Conservation (phyloP, 2,113 vertebrate genomes). For the Uria lomvia region DNA sequence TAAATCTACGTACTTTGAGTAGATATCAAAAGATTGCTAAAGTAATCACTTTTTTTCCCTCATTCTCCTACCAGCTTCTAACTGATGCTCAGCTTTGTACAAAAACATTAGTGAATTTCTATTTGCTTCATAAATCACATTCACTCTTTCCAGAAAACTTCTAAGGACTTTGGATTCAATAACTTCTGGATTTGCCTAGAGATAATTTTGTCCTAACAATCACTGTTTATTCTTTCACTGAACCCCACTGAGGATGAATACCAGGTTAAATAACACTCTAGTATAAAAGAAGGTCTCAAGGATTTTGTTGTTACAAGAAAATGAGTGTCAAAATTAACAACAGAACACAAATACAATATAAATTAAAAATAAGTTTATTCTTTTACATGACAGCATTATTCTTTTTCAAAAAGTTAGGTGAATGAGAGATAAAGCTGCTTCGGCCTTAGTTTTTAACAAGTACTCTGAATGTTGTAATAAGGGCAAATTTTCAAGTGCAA, state of each 20-base stretch:
- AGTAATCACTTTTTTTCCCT: neutral
- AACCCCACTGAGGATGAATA: neutral
- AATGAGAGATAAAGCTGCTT: neutral
- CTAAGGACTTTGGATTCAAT: neutral
- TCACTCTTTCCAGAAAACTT: neutral
- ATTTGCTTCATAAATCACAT: neutral
- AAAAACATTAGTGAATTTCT: neutral
- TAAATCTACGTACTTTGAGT: fast-evolving
- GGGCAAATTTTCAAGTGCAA: neutral
- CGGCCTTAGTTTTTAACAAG: neutral
- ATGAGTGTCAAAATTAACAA: neutral
- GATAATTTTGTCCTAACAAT: neutral
- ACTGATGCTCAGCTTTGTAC: neutral
- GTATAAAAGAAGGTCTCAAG: neutral
- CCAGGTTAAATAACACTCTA: neutral
- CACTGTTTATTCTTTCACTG: neutral
- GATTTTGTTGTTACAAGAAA: neutral
- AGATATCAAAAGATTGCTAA: neutral
- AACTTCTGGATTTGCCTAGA: neutral
- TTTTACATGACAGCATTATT: neutral
- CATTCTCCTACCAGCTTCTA: neutral
- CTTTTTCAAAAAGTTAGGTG: neutral
- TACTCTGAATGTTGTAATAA: neutral
- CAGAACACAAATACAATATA: neutral
- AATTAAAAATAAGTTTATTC: neutral